Conservation (phyloP, 2,797 vertebrate species). For the Microcaecilia unicolor region DNA sequence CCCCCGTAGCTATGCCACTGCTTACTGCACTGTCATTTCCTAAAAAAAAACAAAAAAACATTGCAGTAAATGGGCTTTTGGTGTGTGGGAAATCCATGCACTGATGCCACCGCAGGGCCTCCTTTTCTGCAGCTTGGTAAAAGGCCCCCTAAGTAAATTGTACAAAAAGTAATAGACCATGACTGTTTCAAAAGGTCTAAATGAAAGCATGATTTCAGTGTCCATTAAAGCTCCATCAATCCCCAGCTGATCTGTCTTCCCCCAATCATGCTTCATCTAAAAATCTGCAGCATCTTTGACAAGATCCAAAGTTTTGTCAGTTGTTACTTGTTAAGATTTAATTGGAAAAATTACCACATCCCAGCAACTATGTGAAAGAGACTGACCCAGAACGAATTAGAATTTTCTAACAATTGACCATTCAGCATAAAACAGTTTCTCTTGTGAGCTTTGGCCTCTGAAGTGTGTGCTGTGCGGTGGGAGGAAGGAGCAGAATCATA, state of each 20-base stretch:
- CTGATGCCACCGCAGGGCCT: too few relatives aligned
- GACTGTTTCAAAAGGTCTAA: too few relatives aligned
- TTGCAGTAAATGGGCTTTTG: too few relatives aligned
- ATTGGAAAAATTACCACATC: constrained; percentile 70
- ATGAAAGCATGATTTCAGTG: too few relatives aligned
- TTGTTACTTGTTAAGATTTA: constrained; percentile 66
- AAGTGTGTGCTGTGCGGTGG: constrained; percentile 43
- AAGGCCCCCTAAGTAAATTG: too few relatives aligned
- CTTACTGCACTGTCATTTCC: too few relatives aligned
- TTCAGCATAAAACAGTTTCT: constrained; percentile 55
- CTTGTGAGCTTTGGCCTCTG: constrained; percentile 54
- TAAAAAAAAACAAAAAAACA: too few relatives aligned
- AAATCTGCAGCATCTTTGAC: constrained; percentile 57
- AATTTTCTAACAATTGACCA: constrained; percentile 68
- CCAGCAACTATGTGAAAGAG: constrained; percentile 53
- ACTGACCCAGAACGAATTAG: constrained; percentile 77
- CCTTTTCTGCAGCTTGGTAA: too few relatives aligned
- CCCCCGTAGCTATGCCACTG: too few relatives aligned
- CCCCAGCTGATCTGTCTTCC: constrained; percentile 10
- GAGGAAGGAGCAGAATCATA: constrained; percentile 37
- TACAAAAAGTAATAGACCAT: too few relatives aligned
- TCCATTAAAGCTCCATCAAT: background rate
- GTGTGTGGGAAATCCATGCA: too few relatives aligned
- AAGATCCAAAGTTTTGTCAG: constrained; percentile 67
- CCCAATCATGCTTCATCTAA: constrained; percentile 38